A percentile compares a stretch with the other conserved stretches of the same genome.
Conservation (phyloP, 2,888 invertebrate genomes). For the Scrobipalpa atriplicella region DNA sequence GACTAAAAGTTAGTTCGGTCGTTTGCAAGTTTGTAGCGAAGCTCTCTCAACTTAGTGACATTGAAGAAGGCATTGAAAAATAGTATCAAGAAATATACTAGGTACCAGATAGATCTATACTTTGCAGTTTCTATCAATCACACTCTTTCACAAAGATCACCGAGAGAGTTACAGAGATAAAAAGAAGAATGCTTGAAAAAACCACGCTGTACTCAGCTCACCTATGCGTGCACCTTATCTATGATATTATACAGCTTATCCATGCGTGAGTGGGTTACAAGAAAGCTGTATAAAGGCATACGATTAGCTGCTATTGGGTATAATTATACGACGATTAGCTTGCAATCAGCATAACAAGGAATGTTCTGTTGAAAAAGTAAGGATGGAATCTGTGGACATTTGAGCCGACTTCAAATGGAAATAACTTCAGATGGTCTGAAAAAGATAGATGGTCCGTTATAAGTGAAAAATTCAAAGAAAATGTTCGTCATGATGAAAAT, state of each 20-base stretch:
- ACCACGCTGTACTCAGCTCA: neutral
- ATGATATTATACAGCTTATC: constrained; percentile 1
- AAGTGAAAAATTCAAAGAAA: neutral
- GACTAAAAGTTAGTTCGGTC: too few species aligned
- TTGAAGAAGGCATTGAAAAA: too few species aligned
- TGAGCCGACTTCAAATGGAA: too few species aligned
- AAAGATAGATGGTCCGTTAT: neutral
- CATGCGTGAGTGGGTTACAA: constrained; percentile 23
- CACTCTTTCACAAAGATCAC: neutral
- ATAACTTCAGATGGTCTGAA: too few species aligned
- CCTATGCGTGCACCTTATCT: constrained; percentile 19
- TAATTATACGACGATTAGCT: neutral
- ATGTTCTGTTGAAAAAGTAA: neutral
- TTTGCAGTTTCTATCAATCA: neutral
- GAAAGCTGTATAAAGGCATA: constrained; percentile 17
- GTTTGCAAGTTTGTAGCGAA: too few species aligned
- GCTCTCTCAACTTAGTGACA: too few species aligned
- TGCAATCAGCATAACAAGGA: neutral
- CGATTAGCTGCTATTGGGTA: neutral
- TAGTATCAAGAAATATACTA: neutral
- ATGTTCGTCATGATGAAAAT: too few species aligned
- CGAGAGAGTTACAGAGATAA: neutral
- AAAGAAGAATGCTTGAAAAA: constrained; percentile 1
- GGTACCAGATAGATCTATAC: neutral
- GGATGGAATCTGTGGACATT: neutral